phyloP scores from a whole-genome alignment of 2,797 vertebrate genomes.

The Austrolebias charrua region DNA sequence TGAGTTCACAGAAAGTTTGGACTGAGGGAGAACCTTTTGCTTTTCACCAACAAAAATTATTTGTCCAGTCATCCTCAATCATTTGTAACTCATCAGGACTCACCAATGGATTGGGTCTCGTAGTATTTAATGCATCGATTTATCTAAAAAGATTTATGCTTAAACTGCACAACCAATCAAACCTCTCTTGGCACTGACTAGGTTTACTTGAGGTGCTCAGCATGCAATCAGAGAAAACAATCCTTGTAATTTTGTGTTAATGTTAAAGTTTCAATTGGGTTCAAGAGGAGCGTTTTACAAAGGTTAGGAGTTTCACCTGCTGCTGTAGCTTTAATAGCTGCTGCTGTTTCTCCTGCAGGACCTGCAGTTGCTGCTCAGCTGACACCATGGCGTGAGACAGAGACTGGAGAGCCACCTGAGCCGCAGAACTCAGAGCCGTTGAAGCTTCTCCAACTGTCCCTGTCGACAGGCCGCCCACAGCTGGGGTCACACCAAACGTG shows the following conservation, averaged over 20 bases:
- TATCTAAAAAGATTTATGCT: too few species aligned
- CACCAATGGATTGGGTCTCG: too few species aligned
- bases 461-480: slow-evolving; percentile 92
- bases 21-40: too few species aligned
- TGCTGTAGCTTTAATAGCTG: slow-evolving; percentile 99
- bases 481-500: slow-evolving; percentile 95
- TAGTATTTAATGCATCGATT: too few species aligned
- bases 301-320: slow-evolving; percentile 83
- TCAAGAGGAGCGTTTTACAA: neutral
- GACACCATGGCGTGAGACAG: slow-evolving; percentile 99
- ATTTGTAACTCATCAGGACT: too few species aligned
- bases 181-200: too few species aligned
- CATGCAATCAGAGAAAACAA: too few species aligned
- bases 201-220: too few species aligned
- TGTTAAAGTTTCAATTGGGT: neutral
- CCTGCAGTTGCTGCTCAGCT: slow-evolving; percentile 99
- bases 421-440: slow-evolving; percentile 96
- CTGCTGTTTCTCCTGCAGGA: slow-evolving; percentile 99
- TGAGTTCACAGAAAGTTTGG: too few species aligned
- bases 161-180: too few species aligned
- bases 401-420: slow-evolving; percentile 99
- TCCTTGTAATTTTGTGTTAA: neutral
- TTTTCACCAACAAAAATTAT: too few species aligned
- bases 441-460: slow-evolving; percentile 95
- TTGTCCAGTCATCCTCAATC: too few species aligned